Percentiles rank a stretch among this genome's conserved stretches.
phyloP scores from a whole-genome alignment of 2,113 vertebrate species.

The Alectura lathami region DNA sequence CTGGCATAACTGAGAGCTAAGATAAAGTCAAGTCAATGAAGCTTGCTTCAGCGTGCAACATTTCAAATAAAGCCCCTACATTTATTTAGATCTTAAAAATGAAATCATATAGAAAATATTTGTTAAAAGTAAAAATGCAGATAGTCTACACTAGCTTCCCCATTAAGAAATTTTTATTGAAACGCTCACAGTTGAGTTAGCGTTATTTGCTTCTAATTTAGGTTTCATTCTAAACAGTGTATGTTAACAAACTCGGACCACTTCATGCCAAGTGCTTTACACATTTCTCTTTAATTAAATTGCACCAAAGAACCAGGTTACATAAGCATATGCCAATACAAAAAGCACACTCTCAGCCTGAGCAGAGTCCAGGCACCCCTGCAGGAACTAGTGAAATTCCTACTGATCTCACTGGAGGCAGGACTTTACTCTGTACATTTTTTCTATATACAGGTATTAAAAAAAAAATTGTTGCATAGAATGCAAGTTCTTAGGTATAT shows the following conservation, averaged over 20 bases:
- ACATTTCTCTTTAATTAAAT: conserved; percentile 24
- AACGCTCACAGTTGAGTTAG: background rate
- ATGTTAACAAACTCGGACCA: background rate
- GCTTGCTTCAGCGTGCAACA: background rate
- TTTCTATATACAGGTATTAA: background rate
- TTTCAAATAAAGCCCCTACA: background rate
- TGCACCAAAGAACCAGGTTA: background rate
- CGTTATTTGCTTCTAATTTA: background rate
- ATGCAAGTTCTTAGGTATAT: background rate
- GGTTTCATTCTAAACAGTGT: background rate
- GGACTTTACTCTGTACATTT: background rate
- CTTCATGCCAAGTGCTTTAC: background rate
- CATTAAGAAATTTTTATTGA: background rate
- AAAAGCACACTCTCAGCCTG: background rate
- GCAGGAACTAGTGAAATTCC: background rate
- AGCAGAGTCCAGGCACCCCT: background rate
- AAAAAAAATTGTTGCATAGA: background rate
- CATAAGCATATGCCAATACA: background rate
- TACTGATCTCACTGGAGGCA: background rate
- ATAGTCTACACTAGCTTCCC: background rate
- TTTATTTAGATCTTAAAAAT: background rate
- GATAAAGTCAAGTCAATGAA: background rate
- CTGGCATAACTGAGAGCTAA: background rate
- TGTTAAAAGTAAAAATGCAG: background rate
- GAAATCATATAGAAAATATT: background rate